phyloP scores from a whole-genome alignment of 1,140 invertebrate species.

The Hycleus cichorii region DNA sequence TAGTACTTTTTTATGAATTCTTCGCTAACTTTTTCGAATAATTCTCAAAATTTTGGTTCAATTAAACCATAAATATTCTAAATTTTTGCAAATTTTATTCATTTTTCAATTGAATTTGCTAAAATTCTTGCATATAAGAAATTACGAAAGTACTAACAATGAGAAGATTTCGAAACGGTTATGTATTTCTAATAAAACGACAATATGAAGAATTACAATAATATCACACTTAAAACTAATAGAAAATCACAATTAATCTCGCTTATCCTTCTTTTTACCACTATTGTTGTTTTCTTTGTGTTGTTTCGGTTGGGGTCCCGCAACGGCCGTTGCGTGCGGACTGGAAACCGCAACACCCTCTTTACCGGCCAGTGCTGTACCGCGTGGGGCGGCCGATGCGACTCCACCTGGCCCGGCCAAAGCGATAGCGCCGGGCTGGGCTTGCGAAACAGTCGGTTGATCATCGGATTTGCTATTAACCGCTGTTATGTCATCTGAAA shows the following conservation, averaged over 20 bases:
- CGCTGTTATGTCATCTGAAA: not conserved
- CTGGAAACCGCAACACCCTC: constrained; percentile 43
- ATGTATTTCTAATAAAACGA: no score
- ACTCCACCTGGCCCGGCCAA: constrained; percentile 44
- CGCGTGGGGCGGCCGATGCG: constrained; percentile 42
- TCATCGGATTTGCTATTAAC: constrained; percentile 14
- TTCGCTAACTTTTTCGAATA: no score
- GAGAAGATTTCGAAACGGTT: no score
- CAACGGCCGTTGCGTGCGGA: constrained; percentile 44
- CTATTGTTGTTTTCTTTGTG: constrained; percentile 18
- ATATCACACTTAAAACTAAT: no score
- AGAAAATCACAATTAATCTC: not conserved
- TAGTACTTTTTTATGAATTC: no score
- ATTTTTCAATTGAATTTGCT: no score
- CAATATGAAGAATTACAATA: no score
- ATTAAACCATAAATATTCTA: no score
- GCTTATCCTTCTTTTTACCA: constrained; percentile 9
- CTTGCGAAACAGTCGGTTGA: constrained; percentile 41
- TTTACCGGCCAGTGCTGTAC: constrained; percentile 42
- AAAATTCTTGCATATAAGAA: no score
- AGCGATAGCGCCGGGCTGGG: constrained; percentile 42
- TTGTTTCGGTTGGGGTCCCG: constrained; percentile 29
- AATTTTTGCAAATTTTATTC: no score
- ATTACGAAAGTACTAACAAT: no score
- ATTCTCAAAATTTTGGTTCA: no score